These are phyloP conservation scores for Pheosia tremula DNA, from an alignment of 2,888 invertebrate species.

Conservation along the genomic window DNA sequence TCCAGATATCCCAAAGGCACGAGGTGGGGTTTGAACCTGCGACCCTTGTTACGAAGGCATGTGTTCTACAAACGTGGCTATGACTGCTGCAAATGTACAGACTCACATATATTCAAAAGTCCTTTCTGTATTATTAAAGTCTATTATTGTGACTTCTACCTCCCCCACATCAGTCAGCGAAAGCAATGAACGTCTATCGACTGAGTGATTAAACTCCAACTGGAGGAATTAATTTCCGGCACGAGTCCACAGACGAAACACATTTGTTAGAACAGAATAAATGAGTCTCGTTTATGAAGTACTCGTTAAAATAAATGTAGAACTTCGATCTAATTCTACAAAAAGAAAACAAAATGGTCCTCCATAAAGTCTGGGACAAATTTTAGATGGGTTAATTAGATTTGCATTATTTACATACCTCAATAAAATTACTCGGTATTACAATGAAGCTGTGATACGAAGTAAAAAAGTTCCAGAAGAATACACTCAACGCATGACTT, in stretches of 20 bases:
- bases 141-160: not conserved
- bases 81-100: too few relatives aligned
- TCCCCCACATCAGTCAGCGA: not conserved
- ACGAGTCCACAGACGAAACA: not conserved
- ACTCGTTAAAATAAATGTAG: too few relatives aligned
- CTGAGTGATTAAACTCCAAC: not conserved
- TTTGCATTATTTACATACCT: not conserved
- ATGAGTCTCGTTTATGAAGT: not conserved
- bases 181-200: not conserved
- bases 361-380: too few relatives aligned
- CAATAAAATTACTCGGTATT: not conserved
- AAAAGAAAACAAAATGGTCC: too few relatives aligned
- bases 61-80: too few relatives aligned
- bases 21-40: too few relatives aligned
- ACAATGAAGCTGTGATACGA: not conserved
- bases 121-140: not conserved
- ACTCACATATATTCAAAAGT: too few relatives aligned
- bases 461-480: not conserved
- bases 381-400: too few relatives aligned
- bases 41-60: too few relatives aligned
- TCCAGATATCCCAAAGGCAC: too few relatives aligned
- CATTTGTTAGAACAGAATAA: not conserved
- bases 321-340: too few relatives aligned
- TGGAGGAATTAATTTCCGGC: not conserved
- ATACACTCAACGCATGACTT: not conserved